Conservation (phyloP, 2,888 invertebrate genomes). For the Gryllus longicercus region DNA sequence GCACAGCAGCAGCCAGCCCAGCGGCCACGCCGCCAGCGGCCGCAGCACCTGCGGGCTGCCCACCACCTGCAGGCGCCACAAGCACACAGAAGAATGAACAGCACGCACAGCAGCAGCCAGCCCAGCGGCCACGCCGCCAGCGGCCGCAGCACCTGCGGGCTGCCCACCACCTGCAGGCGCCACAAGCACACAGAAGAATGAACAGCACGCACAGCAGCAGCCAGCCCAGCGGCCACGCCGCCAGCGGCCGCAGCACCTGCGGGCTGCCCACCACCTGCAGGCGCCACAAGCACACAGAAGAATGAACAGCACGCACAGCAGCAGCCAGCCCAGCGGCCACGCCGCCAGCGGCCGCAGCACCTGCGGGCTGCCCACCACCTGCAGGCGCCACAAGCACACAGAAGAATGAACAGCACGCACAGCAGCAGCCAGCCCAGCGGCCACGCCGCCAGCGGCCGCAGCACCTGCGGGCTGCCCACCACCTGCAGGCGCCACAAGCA, state of each 20-base stretch:
- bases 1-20: constrained; percentile 43
- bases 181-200: constrained; percentile 22
- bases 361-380: no score
- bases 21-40: constrained; percentile 35
- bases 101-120: constrained; percentile 41
- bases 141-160: constrained; percentile 46
- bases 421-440: no score
- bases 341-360: no score
- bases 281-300: constrained; percentile 22
- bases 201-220: constrained; percentile 40
- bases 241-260: constrained; percentile 45
- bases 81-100: constrained; percentile 21
- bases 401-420: no score
- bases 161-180: constrained; percentile 34
- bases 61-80: constrained; percentile 34
- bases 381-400: no score
- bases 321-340: constrained; percentile 43
- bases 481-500: no score
- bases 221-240: constrained; percentile 38
- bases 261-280: constrained; percentile 38
- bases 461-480: no score
- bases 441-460: no score
- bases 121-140: constrained; percentile 37
- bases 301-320: no score
- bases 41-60: constrained; percentile 45